A percentile compares a stretch with the other conserved stretches of the same genome.
These are phyloP conservation scores for Pimpla rufipes DNA, from an alignment of 2,888 invertebrate species.

Conservation along the genomic window DNA sequence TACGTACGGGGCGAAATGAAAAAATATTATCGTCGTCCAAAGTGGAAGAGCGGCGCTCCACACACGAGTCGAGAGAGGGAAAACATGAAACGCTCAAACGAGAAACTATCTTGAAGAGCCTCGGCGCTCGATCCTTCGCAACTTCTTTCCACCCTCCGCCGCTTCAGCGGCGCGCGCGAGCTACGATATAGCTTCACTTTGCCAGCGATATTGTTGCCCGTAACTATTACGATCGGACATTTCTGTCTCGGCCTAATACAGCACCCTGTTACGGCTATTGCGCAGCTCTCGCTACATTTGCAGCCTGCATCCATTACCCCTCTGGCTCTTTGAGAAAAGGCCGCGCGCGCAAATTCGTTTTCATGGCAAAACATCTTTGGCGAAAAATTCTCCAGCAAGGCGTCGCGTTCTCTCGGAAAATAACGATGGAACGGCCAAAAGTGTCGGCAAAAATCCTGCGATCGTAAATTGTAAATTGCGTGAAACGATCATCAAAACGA, in stretches of 20 bases:
- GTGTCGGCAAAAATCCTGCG: no score
- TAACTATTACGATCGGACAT: slow-evolving; percentile 56
- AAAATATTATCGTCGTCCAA: slow-evolving; percentile 60
- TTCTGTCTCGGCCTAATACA: slow-evolving; percentile 22
- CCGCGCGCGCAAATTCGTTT: neutral
- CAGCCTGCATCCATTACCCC: neutral
- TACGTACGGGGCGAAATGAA: slow-evolving; percentile 53
- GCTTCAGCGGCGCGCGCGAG: neutral
- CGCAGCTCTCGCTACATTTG: neutral
- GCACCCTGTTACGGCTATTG: neutral
- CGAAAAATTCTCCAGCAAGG: no score
- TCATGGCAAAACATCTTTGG: neutral
- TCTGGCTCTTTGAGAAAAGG: neutral
- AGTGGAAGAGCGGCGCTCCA: slow-evolving; percentile 17
- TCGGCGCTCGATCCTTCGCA: slow-evolving; percentile 41
- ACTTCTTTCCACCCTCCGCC: slow-evolving; percentile 11
- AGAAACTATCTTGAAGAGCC: slow-evolving; percentile 50
- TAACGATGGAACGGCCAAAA: no score
- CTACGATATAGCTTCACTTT: neutral
- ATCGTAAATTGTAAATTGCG: no score
- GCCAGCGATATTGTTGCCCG: slow-evolving; percentile 17
- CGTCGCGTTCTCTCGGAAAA: no score
- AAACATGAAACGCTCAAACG: slow-evolving; percentile 47
- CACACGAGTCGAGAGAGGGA: slow-evolving; percentile 5
- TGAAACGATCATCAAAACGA: no score